Conservation (phyloP, 2,797 vertebrate genomes). For the Trematomus bernacchii region DNA sequence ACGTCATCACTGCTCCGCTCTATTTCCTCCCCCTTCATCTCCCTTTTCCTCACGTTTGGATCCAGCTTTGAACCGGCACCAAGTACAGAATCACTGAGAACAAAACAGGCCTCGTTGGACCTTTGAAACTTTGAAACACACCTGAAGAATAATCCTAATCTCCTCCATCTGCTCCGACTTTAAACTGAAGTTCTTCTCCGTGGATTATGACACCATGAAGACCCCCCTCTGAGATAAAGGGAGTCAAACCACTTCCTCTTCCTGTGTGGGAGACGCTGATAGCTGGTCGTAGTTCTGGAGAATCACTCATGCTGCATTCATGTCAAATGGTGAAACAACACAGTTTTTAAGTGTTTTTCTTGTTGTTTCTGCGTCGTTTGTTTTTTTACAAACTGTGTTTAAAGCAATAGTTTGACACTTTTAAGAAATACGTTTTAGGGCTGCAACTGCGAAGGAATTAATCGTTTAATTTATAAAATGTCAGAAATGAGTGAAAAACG, state of each 20-base stretch:
- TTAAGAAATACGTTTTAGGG: not conserved
- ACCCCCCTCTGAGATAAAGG: not conserved
- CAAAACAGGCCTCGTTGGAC: constrained; percentile 31
- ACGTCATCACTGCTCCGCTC: not conserved
- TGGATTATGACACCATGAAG: constrained; percentile 25
- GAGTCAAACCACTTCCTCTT: constrained; percentile 67
- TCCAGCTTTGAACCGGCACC: constrained; percentile 59
- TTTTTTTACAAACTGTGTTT: not conserved
- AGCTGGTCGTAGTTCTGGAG: constrained; percentile 40
- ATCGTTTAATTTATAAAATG: no score
- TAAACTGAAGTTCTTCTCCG: constrained; percentile 24
- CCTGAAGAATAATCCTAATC: constrained; percentile 25
- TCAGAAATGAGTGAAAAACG: no score
- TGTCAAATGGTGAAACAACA: constrained; percentile 36
- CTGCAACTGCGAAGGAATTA: no score
- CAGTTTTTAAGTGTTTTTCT: constrained; percentile 13
- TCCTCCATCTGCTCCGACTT: constrained; percentile 28
- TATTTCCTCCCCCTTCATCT: not conserved
- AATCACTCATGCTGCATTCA: constrained; percentile 63
- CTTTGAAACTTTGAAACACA: constrained; percentile 28
- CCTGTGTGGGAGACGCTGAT: constrained; percentile 63
- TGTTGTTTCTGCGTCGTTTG: not conserved
- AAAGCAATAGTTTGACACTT: not conserved
- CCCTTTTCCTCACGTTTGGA: constrained; percentile 23
- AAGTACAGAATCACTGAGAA: constrained; percentile 63